A percentile compares a stretch with the other conserved stretches of the same genome.
Evolutionary conservation across 2,113 vertebrate genomes (phyloP).

Genomic region (Melanerpes formicivorus): DNA sequence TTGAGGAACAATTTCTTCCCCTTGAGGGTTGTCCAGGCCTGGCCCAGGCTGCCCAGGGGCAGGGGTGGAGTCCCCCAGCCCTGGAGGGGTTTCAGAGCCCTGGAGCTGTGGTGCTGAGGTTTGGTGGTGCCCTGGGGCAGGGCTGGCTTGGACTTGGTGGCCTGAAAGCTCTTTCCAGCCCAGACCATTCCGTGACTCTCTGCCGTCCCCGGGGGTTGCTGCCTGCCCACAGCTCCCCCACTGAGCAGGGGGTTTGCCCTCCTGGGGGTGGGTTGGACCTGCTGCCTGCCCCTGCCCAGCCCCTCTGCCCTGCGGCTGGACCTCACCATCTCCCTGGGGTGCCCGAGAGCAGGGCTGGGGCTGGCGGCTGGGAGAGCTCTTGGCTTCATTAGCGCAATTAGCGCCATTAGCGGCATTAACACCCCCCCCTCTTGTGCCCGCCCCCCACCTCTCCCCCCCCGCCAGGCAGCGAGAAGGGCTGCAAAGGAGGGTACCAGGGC

Average conservation of each 20-base stretch:
- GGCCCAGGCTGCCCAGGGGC: too few relatives aligned
- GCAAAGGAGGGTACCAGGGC: conserved; percentile 79
- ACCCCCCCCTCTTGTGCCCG: background rate
- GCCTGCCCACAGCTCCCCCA: background rate
- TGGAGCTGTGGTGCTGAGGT: too few relatives aligned
- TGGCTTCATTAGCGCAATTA: background rate
- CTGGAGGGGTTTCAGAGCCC: too few relatives aligned
- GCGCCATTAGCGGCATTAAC: background rate
- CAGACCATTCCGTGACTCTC: too few relatives aligned
- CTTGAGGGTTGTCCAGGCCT: too few relatives aligned
- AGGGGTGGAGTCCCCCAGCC: too few relatives aligned
- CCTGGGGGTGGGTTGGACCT: background rate
- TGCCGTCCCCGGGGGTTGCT: background rate
- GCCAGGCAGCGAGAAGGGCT: conserved; percentile 80
- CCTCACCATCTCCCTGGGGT: fast-evolving
- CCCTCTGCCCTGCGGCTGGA: background rate
- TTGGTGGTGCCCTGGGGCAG: too few relatives aligned
- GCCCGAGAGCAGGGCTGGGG: fast-evolving
- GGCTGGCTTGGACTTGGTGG: too few relatives aligned
- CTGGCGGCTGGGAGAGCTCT: fast-evolving
- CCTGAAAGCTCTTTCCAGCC: too few relatives aligned
- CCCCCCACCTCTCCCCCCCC: background rate
- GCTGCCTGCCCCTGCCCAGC: fast-evolving
- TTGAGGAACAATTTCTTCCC: too few relatives aligned
- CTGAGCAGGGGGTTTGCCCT: fast-evolving